Evolutionary conservation across 1,140 invertebrate genomes (phyloP), one percentile per base, ranked within the genome.

Genomic region (Meloidogyne exigua): DNA sequence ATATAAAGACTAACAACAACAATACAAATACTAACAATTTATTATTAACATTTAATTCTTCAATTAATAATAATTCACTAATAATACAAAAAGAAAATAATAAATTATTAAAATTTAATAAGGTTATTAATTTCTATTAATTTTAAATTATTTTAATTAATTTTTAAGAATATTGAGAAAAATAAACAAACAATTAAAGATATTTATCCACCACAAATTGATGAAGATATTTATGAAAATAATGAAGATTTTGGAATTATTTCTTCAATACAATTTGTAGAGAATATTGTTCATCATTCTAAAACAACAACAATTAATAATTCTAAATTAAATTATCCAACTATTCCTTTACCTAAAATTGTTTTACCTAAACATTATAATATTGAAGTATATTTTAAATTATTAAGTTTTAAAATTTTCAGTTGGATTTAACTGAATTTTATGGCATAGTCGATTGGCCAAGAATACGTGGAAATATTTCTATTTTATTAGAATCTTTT

Each of bases 371-470:
- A 75, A 21, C 85, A 87, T 76, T 87, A 87, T 76, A 83, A 87
- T 68, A 69, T 86, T 7, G 67, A 82, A 63, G 84, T 86, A 32
- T 18, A 49, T 49, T n/a, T 36, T 42, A 70, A 75, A 79, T n/a
- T n/a, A 42, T 18, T 36, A 21, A 13, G 42, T 26, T 25, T 73
- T 15, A 25, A 13, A 15, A 26, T 74, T 75, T 85, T 76, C 39
- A 87, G 85, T 64, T 87, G 21, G 85, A 87, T 71, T 80, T 87
- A 15, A 85, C 85, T 49, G 78, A 83, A 72, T 85, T 87, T 69
- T 68, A 68, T 65, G 71, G 71, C 4, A 9, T 73, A 21, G 57
- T 64, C 23, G 68, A 81, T 13, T 25, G 62, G 49, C 70, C 81
- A n/a, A 75, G 81, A 68, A 77, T 87, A 26, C 62, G 74, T 18